A percentile compares a stretch with the other conserved stretches of the same genome.
These are phyloP conservation scores for Drosophila repleta DNA, from an alignment of 1,140 invertebrate genomes.

Conservation along the genomic window DNA sequence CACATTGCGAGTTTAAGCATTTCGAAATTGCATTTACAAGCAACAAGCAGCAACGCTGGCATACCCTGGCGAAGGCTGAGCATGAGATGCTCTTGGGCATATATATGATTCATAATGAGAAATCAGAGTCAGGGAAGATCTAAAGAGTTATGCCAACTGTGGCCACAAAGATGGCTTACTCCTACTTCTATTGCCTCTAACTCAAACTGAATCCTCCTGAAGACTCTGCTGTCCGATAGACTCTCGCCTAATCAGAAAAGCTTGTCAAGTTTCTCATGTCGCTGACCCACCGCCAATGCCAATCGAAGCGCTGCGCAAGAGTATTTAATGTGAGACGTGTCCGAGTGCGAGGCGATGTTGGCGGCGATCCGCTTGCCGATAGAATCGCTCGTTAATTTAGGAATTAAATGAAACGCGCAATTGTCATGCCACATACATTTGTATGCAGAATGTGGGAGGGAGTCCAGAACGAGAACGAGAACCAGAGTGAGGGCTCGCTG, in stretches of 20 bases:
- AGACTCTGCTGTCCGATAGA: too few species aligned
- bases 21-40: constrained; percentile 16
- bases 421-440: constrained; percentile 15
- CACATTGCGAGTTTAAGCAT: constrained; percentile 14
- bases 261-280: too few species aligned
- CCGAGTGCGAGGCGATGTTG: background rate
- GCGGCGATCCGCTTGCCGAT: constrained; percentile 23
- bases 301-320: too few species aligned
- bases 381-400: constrained; percentile 41
- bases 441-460: background rate
- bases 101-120: too few species aligned
- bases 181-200: too few species aligned
- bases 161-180: too few species aligned
- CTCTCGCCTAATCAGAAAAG: too few species aligned
- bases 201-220: too few species aligned
- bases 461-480: background rate
- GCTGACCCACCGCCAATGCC: too few species aligned
- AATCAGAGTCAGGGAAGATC: too few species aligned
- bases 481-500: constrained; percentile 10
- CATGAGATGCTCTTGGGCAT: too few species aligned
- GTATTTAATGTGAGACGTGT: background rate
- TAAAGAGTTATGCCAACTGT: too few species aligned
- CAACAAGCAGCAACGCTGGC: background rate
- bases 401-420: constrained; percentile 39
- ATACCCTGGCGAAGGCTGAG: constrained; percentile 5